phyloP scores from a whole-genome alignment of 2,113 vertebrate species.

The Apodemus speciosus region DNA sequence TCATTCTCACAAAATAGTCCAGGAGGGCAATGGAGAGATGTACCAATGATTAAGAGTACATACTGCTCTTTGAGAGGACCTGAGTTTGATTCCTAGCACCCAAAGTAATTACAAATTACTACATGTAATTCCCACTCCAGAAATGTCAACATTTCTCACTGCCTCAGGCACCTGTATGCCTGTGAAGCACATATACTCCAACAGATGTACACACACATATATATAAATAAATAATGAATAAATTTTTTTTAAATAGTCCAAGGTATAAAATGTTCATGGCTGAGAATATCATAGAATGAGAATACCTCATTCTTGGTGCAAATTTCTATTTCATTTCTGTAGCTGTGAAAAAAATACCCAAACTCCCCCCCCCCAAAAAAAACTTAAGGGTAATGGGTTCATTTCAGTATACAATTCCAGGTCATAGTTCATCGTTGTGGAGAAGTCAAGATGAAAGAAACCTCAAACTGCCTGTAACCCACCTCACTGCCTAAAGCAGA shows the following conservation, averaged over 20 bases:
- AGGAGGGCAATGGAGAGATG: background rate
- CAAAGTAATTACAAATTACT: background rate
- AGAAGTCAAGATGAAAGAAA: background rate
- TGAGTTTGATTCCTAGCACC: background rate
- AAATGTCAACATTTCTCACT: background rate
- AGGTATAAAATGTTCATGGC: background rate
- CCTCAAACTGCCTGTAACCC: background rate
- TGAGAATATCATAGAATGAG: background rate
- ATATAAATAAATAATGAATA: background rate
- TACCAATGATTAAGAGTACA: background rate
- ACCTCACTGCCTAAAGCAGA: background rate
- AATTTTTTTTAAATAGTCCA: background rate
- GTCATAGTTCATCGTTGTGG: background rate
- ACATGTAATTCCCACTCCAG: background rate
- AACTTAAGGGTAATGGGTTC: background rate
- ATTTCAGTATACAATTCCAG: background rate
- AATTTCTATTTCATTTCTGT: background rate
- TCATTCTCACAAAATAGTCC: background rate
- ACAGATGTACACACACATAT: background rate
- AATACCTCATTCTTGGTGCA: background rate
- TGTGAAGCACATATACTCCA: background rate
- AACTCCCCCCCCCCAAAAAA: too few species aligned
- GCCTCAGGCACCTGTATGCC: background rate
- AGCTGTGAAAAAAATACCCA: background rate
- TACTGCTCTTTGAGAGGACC: background rate